These are phyloP conservation scores for Linnaemya tessellans DNA, from an alignment of 2,888 invertebrate genomes.

Conservation along the genomic window DNA sequence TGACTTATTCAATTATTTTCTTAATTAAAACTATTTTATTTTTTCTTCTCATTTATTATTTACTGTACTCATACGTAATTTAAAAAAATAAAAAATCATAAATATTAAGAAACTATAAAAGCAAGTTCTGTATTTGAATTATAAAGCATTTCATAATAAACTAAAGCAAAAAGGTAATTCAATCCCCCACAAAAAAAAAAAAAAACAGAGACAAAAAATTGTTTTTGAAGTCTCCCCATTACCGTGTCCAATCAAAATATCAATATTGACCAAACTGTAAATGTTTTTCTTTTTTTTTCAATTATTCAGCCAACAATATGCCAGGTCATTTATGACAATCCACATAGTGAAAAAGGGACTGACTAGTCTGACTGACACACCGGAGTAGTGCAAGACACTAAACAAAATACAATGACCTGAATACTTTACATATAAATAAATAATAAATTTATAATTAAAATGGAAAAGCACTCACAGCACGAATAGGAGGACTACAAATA, in stretches of 20 bases:
- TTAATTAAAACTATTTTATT: not conserved
- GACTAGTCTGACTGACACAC: no score
- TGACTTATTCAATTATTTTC: no score
- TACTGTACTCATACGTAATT: no score
- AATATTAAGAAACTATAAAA: no score
- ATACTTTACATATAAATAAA: constrained; percentile 10
- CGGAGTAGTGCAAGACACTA: not conserved
- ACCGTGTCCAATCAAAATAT: not conserved
- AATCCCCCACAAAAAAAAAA: not conserved
- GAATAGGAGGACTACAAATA: not conserved
- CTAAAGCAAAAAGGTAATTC: not conserved
- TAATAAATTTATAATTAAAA: constrained; percentile 50
- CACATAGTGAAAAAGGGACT: not conserved
- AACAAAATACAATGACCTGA: constrained; percentile 32
- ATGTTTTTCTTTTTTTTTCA: not conserved
- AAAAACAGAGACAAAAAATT: no score
- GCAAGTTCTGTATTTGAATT: not conserved
- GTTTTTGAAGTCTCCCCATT: not conserved
- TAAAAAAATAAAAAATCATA: no score
- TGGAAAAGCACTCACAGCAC: constrained; percentile 20
- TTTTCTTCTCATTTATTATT: not conserved
- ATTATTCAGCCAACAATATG: not conserved
- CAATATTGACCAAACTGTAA: not conserved
- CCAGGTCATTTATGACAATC: not conserved
- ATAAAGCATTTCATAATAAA: not conserved